phyloP scores from a whole-genome alignment of 2,888 invertebrate species.

The Chaetogeoica ovagalla region DNA sequence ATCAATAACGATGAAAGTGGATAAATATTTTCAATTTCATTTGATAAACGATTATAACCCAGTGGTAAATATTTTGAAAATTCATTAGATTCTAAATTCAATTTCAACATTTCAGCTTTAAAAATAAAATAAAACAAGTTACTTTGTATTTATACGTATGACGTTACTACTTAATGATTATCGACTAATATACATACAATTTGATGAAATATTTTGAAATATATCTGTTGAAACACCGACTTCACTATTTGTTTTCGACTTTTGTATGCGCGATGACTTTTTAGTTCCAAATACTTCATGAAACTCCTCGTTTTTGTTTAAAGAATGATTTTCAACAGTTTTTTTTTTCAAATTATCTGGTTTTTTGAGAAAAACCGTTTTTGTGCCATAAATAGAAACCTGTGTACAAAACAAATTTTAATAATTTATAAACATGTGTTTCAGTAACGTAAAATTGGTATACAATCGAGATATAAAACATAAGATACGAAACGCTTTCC shows the following conservation, averaged over 20 bases:
- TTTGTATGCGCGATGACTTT: conserved; percentile 13
- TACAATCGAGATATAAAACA: no score
- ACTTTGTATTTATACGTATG: neutral
- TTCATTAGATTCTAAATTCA: neutral
- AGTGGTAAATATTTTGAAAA: conserved; percentile 25
- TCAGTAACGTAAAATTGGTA: no score
- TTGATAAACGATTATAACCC: conserved; percentile 29
- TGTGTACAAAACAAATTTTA: neutral
- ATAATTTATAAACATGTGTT: neutral
- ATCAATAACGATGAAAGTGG: conserved; percentile 26
- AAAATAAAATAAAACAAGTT: neutral
- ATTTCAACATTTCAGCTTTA: neutral
- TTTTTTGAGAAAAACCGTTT: conserved; percentile 30
- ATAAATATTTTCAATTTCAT: conserved; percentile 25
- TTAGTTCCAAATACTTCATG: conserved; percentile 27
- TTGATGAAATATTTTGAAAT: conserved; percentile 1
- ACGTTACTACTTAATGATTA: neutral
- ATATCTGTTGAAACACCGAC: neutral
- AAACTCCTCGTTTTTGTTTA: conserved; percentile 6
- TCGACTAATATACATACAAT: conserved; percentile 15
- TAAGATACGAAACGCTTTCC: no score
- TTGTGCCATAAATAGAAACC: conserved; percentile 32
- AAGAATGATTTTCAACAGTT: neutral
- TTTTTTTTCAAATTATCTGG: conserved; percentile 39
- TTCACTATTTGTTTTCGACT: neutral